A percentile compares a stretch with the other conserved stretches of the same genome.
These are phyloP conservation scores for Pygathrix nemaeus DNA, from an alignment of 2,113 vertebrate genomes.

Conservation along the genomic window DNA sequence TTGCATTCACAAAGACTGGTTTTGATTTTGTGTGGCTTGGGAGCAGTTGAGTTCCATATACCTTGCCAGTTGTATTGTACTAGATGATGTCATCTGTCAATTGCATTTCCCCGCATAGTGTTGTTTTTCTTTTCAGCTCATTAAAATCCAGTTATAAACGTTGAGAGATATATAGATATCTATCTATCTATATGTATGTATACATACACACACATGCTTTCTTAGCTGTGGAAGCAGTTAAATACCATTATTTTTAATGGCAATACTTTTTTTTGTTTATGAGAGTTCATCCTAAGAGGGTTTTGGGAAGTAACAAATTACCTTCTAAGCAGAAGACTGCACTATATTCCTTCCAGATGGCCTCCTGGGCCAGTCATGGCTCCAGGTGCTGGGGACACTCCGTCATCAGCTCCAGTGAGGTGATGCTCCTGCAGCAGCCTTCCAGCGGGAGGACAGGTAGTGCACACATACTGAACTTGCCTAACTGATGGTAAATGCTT, in stretches of 20 bases:
- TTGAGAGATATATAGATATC: too few relatives aligned
- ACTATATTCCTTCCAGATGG: not conserved
- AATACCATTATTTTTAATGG: not conserved
- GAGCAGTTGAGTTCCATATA: not conserved
- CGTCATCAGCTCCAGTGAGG: not conserved
- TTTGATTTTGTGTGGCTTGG: not conserved
- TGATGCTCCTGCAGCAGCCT: not conserved
- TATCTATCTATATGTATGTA: not conserved
- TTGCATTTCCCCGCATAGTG: not conserved
- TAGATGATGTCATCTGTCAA: not conserved
- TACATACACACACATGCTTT: not conserved
- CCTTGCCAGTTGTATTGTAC: not conserved
- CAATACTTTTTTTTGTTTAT: not conserved
- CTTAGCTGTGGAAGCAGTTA: not conserved
- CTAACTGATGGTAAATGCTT: not conserved
- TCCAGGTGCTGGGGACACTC: not conserved
- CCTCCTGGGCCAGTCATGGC: too few relatives aligned
- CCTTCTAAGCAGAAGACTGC: not conserved
- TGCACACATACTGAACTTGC: not conserved
- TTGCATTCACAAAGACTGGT: not conserved
- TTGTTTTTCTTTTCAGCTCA: constrained; percentile 4
- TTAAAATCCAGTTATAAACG: not conserved
- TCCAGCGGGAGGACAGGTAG: not conserved
- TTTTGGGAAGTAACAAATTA: not conserved
- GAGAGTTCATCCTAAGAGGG: not conserved